Conservation (phyloP, 2,113 vertebrate species). For the Oryzias melastigma region DNA sequence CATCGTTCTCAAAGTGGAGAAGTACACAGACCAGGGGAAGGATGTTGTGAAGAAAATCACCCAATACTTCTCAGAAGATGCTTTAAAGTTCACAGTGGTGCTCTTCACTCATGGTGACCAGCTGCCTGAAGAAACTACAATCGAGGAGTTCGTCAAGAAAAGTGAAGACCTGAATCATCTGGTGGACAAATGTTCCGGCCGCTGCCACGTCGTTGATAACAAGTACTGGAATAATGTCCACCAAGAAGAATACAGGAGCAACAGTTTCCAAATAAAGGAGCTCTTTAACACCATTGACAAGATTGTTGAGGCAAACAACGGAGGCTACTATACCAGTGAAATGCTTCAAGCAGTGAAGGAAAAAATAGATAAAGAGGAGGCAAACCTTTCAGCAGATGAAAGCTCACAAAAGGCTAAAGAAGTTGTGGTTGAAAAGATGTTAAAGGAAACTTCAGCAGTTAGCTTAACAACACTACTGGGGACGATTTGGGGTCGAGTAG, state of each 20-base stretch:
- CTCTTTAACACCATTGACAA: slow-evolving; percentile 28
- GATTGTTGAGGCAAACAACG: slow-evolving; percentile 2
- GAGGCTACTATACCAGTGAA: slow-evolving; percentile 15
- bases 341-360: neutral
- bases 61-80: neutral
- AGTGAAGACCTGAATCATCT: neutral
- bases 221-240: slow-evolving; percentile 29
- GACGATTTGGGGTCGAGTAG: neutral
- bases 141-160: accelerated
- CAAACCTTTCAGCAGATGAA: accelerated
- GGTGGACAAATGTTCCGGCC: slow-evolving; percentile 7
- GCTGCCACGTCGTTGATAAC: slow-evolving; percentile 44
- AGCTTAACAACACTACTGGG: neutral
- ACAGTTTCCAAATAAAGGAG: slow-evolving; percentile 18
- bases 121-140: slow-evolving; percentile 13
- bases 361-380: neutral
- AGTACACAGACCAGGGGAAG: neutral
- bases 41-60: accelerated
- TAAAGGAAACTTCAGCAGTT: neutral
- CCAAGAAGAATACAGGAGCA: slow-evolving; percentile 13
- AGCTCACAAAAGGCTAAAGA: slow-evolving; percentile 51
- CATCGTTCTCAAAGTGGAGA: slow-evolving; percentile 21
- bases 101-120: slow-evolving; percentile 35
- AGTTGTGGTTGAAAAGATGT: accelerated
- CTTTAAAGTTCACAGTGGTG: neutral